These are phyloP conservation scores for Heliconius ethilla DNA, from an alignment of 2,888 invertebrate genomes.

Conservation along the genomic window DNA sequence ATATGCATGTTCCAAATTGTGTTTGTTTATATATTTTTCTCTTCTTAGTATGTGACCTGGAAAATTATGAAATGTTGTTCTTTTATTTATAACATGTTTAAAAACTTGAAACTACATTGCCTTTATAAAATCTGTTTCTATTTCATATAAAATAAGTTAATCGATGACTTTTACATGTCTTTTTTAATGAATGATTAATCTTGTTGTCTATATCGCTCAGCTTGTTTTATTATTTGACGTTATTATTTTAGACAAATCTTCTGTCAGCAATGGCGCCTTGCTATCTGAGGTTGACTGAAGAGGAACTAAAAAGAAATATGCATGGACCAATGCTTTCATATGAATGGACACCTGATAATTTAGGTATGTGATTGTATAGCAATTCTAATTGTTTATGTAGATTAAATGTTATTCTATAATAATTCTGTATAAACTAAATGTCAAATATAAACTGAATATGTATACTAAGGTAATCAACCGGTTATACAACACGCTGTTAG, in stretches of 20 bases:
- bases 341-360: conserved; percentile 82
- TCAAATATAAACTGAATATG: no score
- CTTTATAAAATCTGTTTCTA: background rate
- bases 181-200: background rate
- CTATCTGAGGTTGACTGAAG: conserved; percentile 84
- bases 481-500: no score
- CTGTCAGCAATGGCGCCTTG: conserved; percentile 88
- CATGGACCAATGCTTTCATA: conserved; percentile 95
- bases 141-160: background rate
- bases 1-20: no score
- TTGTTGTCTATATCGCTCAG: background rate
- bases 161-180: background rate
- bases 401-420: no score
- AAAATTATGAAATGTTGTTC: no score
- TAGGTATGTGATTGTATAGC: conserved; percentile 70
- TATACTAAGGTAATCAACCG: no score
- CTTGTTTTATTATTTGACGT: background rate
- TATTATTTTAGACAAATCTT: conserved; percentile 80
- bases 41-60: no score
- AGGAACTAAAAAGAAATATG: conserved; percentile 88
- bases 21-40: no score
- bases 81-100: background rate
- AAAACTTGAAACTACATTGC: background rate
- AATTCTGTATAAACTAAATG: no score
- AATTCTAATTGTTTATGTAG: background rate